A percentile compares a stretch with the other conserved stretches of the same genome.
Evolutionary conservation across 2,113 vertebrate genomes (phyloP).

Genomic region (Oreotrochilus melanogaster): DNA sequence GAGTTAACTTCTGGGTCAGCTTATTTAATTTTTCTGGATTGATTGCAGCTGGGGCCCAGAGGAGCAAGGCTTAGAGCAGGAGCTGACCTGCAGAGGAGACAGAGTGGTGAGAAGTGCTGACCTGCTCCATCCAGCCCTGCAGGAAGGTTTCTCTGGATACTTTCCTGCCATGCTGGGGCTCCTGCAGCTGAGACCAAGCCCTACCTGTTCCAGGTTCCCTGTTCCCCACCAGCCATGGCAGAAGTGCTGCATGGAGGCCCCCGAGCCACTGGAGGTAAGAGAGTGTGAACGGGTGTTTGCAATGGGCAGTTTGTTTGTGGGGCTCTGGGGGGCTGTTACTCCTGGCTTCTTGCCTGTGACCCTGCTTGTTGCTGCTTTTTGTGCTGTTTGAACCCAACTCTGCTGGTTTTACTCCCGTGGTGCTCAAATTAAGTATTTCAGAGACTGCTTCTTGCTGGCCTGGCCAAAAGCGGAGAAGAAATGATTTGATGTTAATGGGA

Average conservation of each 20-base stretch:
- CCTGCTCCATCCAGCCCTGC: accelerated
- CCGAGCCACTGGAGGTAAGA: neutral
- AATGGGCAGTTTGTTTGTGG: neutral
- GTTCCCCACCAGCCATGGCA: neutral
- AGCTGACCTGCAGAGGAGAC: neutral
- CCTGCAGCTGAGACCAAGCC: neutral
- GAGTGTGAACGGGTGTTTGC: accelerated
- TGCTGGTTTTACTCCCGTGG: neutral
- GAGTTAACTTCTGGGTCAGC: neutral
- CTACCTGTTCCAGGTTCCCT: neutral
- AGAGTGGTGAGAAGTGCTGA: accelerated
- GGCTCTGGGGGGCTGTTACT: neutral
- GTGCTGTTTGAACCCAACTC: neutral
- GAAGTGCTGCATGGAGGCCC: neutral
- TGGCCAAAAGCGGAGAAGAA: neutral
- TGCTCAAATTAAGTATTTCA: neutral
- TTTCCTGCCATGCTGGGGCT: neutral
- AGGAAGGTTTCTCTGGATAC: neutral
- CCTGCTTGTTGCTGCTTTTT: neutral
- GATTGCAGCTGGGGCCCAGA: neutral
- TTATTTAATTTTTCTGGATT: neutral
- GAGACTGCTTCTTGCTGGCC: neutral
- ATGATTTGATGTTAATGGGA: neutral
- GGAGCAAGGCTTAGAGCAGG: neutral
- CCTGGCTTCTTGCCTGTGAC: neutral